A percentile compares a stretch with the other conserved stretches of the same genome.
Conservation (phyloP, 2,797 vertebrate species). For the Poecilia gillii region DNA sequence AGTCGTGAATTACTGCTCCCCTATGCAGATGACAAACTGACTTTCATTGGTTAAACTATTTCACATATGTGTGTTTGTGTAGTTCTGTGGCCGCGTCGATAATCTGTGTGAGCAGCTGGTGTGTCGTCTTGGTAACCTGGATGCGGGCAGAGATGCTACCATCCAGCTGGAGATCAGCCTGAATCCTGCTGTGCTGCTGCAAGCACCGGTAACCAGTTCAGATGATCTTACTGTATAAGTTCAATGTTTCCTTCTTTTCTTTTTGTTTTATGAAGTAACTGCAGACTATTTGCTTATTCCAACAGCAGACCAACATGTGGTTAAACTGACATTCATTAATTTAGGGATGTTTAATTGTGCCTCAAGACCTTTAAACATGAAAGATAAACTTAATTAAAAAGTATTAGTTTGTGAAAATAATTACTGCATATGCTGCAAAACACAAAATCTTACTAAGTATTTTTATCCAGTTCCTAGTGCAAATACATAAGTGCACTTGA, state of each 20-base stretch:
- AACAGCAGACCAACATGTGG: not conserved
- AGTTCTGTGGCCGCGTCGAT: conserved; percentile 89
- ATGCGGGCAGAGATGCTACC: conserved; percentile 86
- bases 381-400: not conserved
- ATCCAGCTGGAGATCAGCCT: conserved; percentile 86
- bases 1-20: not conserved
- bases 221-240: not conserved
- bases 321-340: not conserved
- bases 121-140: conserved; percentile 90
- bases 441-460: no score
- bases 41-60: not conserved
- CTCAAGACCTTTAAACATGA: not conserved
- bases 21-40: not conserved
- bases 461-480: no score
- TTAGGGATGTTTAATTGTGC: not conserved
- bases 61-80: not conserved
- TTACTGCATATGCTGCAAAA: not conserved
- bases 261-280: not conserved
- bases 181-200: conserved; percentile 87
- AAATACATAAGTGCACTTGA: no score
- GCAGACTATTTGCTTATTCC: not conserved
- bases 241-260: not conserved
- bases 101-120: conserved; percentile 84
- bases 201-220: conserved; percentile 73
- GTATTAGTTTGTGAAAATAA: not conserved